Conservation (phyloP, 2,888 invertebrate genomes). For the Pseudococcus longispinus region DNA sequence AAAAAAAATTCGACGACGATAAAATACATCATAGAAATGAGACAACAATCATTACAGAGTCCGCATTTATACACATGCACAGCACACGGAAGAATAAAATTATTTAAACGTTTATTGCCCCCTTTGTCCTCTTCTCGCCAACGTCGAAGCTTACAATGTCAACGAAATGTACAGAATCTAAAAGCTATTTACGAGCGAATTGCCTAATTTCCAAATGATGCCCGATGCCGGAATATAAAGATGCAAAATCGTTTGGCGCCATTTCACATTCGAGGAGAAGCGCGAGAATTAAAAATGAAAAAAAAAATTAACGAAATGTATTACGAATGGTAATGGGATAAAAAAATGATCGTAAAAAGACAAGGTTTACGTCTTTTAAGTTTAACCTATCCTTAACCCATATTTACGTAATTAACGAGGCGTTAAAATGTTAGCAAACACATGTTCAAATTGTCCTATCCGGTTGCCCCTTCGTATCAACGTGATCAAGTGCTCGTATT, state of each 20-base stretch:
- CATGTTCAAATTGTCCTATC: constrained; percentile 31
- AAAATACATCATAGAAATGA: too few species aligned
- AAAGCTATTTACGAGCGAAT: background rate
- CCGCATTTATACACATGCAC: too few species aligned
- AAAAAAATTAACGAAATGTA: background rate
- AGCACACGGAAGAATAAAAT: background rate
- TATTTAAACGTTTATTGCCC: background rate
- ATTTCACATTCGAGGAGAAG: background rate
- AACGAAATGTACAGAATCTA: background rate
- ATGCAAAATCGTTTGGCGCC: constrained; percentile 36
- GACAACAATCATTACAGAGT: background rate
- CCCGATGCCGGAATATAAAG: background rate
- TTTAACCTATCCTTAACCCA: constrained; percentile 45
- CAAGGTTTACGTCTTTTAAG: constrained; percentile 35
- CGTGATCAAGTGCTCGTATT: too few species aligned
- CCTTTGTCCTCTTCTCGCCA: background rate
- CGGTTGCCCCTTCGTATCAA: background rate
- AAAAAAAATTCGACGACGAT: too few species aligned
- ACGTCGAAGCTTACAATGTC: background rate
- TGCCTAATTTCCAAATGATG: background rate
- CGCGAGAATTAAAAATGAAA: background rate
- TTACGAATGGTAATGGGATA: constrained; percentile 10
- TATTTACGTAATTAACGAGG: constrained; percentile 34
- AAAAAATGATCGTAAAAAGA: constrained; percentile 13
- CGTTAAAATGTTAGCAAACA: constrained; percentile 13